Conservation (phyloP, 2,888 invertebrate species). For the Sinotaia quadrata region DNA sequence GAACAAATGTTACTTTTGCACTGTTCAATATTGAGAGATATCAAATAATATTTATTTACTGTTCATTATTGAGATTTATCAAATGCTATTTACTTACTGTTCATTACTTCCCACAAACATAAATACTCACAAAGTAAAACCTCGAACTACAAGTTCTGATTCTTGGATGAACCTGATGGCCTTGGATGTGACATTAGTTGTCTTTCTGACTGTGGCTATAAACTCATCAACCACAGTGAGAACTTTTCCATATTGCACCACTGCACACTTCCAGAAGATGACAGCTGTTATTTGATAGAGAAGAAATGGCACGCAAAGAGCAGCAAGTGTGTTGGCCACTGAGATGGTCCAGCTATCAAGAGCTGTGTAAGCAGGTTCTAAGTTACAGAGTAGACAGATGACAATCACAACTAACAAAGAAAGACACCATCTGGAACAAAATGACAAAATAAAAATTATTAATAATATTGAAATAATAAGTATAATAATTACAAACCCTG, state of each 20-base stretch:
- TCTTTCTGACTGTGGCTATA: slow-evolving; percentile 7
- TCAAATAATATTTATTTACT: too few relatives aligned
- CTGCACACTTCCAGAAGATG: neutral
- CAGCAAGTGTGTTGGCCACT: neutral
- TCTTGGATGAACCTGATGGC: slow-evolving; percentile 34
- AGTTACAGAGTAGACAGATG: slow-evolving; percentile 2
- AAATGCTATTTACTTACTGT: too few relatives aligned
- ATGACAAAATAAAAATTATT: too few relatives aligned
- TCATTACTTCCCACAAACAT: neutral
- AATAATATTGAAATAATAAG: too few relatives aligned
- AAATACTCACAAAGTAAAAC: slow-evolving; percentile 33
- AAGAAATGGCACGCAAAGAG: neutral
- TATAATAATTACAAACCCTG: too few relatives aligned
- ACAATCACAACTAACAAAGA: neutral
- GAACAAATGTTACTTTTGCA: too few relatives aligned
- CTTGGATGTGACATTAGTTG: slow-evolving; percentile 16
- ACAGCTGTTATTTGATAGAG: neutral
- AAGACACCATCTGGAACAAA: neutral
- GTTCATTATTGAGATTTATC: too few relatives aligned
- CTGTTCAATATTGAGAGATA: too few relatives aligned
- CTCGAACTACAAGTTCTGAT: slow-evolving; percentile 34
- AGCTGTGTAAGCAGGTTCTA: neutral
- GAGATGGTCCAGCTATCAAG: neutral
- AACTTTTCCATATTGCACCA: neutral
- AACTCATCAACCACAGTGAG: neutral